Evolutionary conservation across 2,888 invertebrate genomes (phyloP).

Genomic region (Philereme vetulata): DNA sequence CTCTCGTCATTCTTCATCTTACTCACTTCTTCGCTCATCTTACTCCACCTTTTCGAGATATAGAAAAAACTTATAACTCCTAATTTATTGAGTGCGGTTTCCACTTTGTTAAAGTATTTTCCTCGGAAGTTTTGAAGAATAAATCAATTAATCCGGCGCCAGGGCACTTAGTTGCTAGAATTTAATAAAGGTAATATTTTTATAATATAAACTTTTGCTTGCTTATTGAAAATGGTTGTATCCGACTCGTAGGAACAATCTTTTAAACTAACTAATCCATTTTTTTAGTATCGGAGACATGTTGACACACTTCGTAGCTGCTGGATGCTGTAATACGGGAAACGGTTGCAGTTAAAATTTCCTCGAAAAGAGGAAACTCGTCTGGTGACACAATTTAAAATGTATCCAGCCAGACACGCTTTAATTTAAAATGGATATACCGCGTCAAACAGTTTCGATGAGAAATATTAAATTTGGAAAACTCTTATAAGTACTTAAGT

Average conservation of each 20-base stretch:
- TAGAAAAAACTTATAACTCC: too few species aligned
- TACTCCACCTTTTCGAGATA: too few species aligned
- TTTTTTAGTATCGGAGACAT: slow-evolving; percentile 20
- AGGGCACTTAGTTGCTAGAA: too few species aligned
- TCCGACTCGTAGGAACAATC: slow-evolving; percentile 15
- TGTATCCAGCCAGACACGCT: slow-evolving; percentile 6
- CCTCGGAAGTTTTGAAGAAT: too few species aligned
- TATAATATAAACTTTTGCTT: too few species aligned
- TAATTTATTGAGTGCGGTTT: too few species aligned
- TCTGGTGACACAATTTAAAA: slow-evolving; percentile 15
- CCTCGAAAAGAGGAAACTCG: slow-evolving; percentile 25
- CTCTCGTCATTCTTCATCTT: too few species aligned
- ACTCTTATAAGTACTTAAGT: too few species aligned
- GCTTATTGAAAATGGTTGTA: not conserved
- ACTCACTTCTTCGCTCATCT: too few species aligned
- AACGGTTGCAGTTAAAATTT: slow-evolving; percentile 30
- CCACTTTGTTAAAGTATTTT: too few species aligned
- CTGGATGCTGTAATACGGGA: slow-evolving; percentile 24
- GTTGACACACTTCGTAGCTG: slow-evolving; percentile 26
- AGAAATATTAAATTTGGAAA: not conserved
- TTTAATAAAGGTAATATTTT: too few species aligned
- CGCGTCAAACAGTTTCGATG: not conserved
- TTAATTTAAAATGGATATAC: not conserved
- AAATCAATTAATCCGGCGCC: too few species aligned
- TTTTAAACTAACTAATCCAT: slow-evolving; percentile 17